Conservation (phyloP, 1,140 invertebrate species). For the Neelides sp. region DNA sequence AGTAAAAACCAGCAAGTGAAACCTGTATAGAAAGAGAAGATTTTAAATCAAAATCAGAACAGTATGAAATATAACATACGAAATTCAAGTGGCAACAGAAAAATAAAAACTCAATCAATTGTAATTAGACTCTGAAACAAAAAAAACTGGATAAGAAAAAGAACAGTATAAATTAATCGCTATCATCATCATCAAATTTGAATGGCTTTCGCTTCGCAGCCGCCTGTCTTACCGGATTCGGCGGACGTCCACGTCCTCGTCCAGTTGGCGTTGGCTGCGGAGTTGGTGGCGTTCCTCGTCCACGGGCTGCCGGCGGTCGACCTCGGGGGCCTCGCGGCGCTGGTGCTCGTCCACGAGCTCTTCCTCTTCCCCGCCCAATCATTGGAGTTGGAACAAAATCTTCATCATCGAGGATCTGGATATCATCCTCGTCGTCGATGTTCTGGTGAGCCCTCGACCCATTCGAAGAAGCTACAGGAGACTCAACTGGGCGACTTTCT, state of each 20-base stretch:
- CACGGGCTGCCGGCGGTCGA: slow-evolving; percentile 4
- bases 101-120: no score
- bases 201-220: neutral
- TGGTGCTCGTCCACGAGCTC: slow-evolving; percentile 29
- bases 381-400: neutral
- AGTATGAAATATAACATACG: no score
- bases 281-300: neutral
- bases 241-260: neutral
- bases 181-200: neutral
- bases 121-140: no score
- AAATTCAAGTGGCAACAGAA: no score
- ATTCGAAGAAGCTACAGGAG: slow-evolving; percentile 16
- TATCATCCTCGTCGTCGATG: slow-evolving; percentile 26
- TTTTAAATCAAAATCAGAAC: no score
- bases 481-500: neutral
- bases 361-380: slow-evolving; percentile 25
- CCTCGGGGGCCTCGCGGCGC: neutral
- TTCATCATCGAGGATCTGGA: slow-evolving; percentile 20
- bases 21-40: no score
- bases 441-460: slow-evolving; percentile 17
- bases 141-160: no score
- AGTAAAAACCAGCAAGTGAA: no score
- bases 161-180: no score
- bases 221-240: neutral
- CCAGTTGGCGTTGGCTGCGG: neutral